These are phyloP conservation scores for Heliconius hermathena DNA, from an alignment of 1,140 invertebrate genomes.

Conservation along the genomic window DNA sequence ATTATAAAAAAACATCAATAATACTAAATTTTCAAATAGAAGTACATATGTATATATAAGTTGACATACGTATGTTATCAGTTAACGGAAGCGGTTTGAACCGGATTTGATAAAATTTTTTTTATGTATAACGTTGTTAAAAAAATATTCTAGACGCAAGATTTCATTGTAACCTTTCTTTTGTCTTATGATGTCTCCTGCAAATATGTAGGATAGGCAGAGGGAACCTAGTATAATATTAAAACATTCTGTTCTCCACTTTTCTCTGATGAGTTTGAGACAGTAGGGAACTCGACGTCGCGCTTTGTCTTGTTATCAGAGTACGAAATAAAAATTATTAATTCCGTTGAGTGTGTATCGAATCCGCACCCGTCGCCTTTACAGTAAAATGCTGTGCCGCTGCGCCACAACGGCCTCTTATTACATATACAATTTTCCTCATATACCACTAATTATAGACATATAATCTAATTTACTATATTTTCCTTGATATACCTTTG, in stretches of 20 bases:
- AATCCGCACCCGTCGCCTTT: too few species aligned
- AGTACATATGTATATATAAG: background rate
- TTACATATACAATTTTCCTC: background rate
- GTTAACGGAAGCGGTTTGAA: constrained; percentile 1
- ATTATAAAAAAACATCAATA: background rate
- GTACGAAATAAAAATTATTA: too few species aligned
- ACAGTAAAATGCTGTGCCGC: too few species aligned
- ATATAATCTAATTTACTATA: constrained; percentile 5
- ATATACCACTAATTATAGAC: background rate
- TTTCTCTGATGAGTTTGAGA: background rate
- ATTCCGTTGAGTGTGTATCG: too few species aligned
- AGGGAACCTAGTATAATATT: background rate
- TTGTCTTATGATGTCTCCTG: background rate
- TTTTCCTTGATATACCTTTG: background rate
- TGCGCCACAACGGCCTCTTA: background rate
- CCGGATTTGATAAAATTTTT: constrained; percentile 10
- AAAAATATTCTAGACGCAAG: background rate
- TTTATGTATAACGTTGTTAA: background rate
- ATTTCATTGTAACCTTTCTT: background rate
- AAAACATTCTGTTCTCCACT: background rate
- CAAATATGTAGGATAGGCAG: background rate
- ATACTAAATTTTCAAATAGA: too few species aligned
- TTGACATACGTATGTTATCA: background rate
- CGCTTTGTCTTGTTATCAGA: too few species aligned
- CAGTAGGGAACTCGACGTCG: too few species aligned